These are phyloP conservation scores for Oncorhynchus kisutch DNA, from an alignment of 2,113 vertebrate species.

Conservation along the genomic window DNA sequence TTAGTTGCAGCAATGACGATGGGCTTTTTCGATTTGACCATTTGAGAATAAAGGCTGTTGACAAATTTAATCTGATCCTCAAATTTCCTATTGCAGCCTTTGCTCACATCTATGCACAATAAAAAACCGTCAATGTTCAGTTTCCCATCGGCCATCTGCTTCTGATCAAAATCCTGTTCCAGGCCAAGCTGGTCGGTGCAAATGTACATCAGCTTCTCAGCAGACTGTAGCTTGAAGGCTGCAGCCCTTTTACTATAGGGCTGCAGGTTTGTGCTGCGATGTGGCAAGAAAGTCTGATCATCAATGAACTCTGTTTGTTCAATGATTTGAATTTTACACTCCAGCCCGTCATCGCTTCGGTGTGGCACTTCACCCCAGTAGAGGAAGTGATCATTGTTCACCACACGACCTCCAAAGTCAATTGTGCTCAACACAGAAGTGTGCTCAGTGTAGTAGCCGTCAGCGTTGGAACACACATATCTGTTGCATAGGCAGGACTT, in stretches of 20 bases:
- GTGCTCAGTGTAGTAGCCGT: conserved; percentile 95
- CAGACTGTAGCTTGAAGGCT: conserved; percentile 92
- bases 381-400: conserved; percentile 99
- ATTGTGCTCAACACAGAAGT: conserved; percentile 99
- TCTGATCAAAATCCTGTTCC: conserved; percentile 99
- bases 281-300: conserved; percentile 97
- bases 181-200: conserved; percentile 98
- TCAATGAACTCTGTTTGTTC: conserved; percentile 99
- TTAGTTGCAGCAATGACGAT: conserved; percentile 95
- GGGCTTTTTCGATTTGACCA: conserved; percentile 94
- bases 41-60: conserved; percentile 92
- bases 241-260: conserved; percentile 95
- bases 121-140: conserved; percentile 94
- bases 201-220: conserved; percentile 99
- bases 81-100: conserved; percentile 96
- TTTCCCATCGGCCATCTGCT: conserved; percentile 99
- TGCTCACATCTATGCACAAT: conserved; percentile 95
- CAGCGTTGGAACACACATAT: conserved; percentile 91
- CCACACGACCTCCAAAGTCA: conserved; percentile 98
- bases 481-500: conserved; percentile 99
- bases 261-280: conserved; percentile 98
- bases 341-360: conserved; percentile 89
- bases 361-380: conserved; percentile 96
- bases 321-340: conserved; percentile 94
- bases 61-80: conserved; percentile 99